phyloP scores from a whole-genome alignment of 2,113 vertebrate species.

The Falcunculus frontatus region DNA sequence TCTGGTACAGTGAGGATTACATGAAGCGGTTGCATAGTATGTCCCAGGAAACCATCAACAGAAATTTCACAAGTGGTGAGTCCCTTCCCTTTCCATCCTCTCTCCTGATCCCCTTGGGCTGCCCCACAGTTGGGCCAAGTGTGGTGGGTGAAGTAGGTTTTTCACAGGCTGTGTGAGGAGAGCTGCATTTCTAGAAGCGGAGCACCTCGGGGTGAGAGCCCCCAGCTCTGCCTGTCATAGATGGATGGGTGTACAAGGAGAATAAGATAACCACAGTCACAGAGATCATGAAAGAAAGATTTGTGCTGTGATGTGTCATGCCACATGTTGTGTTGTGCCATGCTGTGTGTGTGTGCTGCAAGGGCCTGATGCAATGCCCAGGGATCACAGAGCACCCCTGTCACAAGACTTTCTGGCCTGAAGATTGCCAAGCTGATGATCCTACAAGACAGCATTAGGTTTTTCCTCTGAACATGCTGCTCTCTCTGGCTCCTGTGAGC shows the following conservation, averaged over 20 bases:
- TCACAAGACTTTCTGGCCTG: neutral
- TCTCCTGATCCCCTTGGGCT: neutral
- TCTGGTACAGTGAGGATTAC: slow-evolving; percentile 94
- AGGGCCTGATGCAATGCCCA: neutral
- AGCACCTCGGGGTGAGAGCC: neutral
- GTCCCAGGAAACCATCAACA: slow-evolving; percentile 85
- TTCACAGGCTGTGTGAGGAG: neutral
- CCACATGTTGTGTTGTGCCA: neutral
- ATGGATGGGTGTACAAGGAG: neutral
- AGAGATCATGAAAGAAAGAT: neutral
- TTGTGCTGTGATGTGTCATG: neutral
- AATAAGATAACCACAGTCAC: neutral
- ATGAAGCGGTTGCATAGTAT: slow-evolving; percentile 85
- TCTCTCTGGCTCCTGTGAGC: neutral
- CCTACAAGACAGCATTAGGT: neutral
- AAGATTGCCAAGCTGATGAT: neutral
- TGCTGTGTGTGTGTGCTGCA: neutral
- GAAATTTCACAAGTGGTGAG: slow-evolving; percentile 85
- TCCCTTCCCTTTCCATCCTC: neutral
- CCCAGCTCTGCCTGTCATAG: neutral
- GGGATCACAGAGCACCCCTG: neutral
- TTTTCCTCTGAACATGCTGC: neutral
- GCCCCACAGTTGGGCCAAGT: neutral
- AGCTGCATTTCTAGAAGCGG: neutral
- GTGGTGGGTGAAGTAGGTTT: neutral